Evolutionary conservation across 2,113 vertebrate genomes (phyloP), one percentile per base, ranked within the genome.

Genomic region (Corvus hawaiiensis): DNA sequence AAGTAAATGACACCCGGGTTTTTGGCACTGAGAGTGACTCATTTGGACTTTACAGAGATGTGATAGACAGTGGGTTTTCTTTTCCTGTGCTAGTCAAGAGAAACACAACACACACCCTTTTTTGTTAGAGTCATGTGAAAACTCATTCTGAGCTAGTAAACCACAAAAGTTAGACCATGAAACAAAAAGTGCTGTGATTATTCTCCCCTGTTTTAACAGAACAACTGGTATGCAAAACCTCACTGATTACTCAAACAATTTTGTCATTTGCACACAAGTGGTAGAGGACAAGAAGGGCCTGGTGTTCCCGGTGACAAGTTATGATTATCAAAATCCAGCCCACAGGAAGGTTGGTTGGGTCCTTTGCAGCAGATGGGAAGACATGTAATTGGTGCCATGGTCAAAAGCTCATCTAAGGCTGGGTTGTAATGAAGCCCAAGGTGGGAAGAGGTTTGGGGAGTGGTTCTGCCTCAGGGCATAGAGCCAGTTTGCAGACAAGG

Each of bases 31-130:
- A 15, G 32, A 87, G 35, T 81, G 76, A 88, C 72, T 61, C 32
- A 85, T 94, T 84, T 94, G 93, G 76, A 94, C 93, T 93, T 90
- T 14, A 79, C 39, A 81, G 48, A 81, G 52, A 72, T 4, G 3
- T 74, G 87, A 90, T 43, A 95, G 68, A 74, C 89, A 91, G 82
- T 86, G 75, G 64, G 44, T 92, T 94, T 96, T 90, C 78, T 84
- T 67, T 83, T 88, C 75, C 87, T 88, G 21, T 90, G 54, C 83
- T 87, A 85, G 59, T 88, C 52, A 77, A 89, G 54, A 83, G 58
- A 41, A 95, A 75, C 44, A 85, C 5, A 41, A 15, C 32, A 55
- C 37, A 56, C n/a, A 23, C 16, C 16, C 55, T 71, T 78, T 62
- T 77, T 82, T 51, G 16, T 66, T 75, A 71, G 16, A 90, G 52